phyloP scores from a whole-genome alignment of 2,113 vertebrate species.

The Cebidichthys violaceus region DNA sequence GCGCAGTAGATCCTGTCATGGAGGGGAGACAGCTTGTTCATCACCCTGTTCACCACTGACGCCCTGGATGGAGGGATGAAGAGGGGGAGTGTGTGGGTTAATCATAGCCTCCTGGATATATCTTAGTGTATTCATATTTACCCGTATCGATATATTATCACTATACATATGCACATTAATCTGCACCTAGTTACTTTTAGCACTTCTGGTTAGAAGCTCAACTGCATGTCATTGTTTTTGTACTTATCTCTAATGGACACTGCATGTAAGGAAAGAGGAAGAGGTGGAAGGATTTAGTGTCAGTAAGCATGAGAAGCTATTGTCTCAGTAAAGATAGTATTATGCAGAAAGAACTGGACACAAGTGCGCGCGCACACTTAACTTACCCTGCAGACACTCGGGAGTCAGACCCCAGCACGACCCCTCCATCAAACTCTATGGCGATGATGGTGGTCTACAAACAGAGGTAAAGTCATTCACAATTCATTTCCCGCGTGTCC shows the following conservation, averaged over 20 bases:
- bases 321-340: background rate
- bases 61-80: slow-evolving; percentile 64
- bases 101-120: too few species aligned
- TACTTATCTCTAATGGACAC: too few species aligned
- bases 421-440: slow-evolving; percentile 87
- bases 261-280: background rate
- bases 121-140: background rate
- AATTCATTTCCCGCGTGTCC: background rate
- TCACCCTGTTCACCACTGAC: slow-evolving; percentile 88
- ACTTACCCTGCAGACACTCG: slow-evolving; percentile 90
- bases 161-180: background rate
- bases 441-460: slow-evolving; percentile 92
- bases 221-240: background rate
- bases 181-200: background rate
- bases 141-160: background rate
- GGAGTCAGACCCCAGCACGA: slow-evolving; percentile 90
- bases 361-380: background rate
- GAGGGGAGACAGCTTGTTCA: slow-evolving; percentile 89
- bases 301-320: background rate
- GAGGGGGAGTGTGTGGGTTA: background rate
- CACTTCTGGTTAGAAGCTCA: too few species aligned
- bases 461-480: background rate
- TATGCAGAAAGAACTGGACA: background rate
- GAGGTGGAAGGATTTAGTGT: background rate
- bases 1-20: slow-evolving; percentile 90